These are phyloP conservation scores for Astreopora myriophthalma DNA, from an alignment of 64 coral and sea anemone species.

Conservation along the genomic window DNA sequence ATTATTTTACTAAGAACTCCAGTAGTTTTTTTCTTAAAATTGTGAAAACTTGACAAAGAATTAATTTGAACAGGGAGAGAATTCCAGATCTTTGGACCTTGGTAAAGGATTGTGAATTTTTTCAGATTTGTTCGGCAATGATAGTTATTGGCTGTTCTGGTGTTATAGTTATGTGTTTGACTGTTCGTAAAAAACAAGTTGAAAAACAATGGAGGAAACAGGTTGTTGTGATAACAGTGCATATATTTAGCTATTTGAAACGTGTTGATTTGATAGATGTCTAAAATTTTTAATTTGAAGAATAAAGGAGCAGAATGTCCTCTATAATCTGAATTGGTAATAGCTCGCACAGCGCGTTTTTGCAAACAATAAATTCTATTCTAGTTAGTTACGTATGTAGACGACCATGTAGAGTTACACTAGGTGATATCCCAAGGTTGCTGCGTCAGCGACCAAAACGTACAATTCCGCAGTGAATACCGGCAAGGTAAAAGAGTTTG, in stretches of 20 bases:
- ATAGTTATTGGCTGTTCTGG: not conserved
- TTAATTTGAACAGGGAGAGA: constrained; percentile 18
- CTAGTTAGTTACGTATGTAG: too few species aligned
- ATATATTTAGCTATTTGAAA: constrained; percentile 41
- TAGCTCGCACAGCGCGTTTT: constrained; percentile 36
- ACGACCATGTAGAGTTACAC: too few species aligned
- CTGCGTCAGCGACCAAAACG: too few species aligned
- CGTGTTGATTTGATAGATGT: not conserved
- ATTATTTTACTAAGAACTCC: constrained; percentile 11
- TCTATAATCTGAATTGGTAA: constrained; percentile 35
- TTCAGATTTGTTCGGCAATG: not conserved
- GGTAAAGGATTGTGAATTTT: not conserved
- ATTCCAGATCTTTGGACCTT: constrained; percentile 18
- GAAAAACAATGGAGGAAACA: not conserved
- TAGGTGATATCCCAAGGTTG: too few species aligned
- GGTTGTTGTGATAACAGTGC: not conserved
- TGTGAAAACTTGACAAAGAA: not conserved
- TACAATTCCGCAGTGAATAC: too few species aligned
- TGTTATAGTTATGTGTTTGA: not conserved
- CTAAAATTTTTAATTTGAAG: not conserved
- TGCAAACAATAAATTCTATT: not conserved
- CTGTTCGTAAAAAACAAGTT: not conserved
- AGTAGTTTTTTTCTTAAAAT: not conserved
- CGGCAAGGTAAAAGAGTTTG: too few species aligned
- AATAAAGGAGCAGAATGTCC: not conserved